Base-by-base conservation (phyloP, 2,113 vertebrate genomes). In the Myotis davidii region DNA sequence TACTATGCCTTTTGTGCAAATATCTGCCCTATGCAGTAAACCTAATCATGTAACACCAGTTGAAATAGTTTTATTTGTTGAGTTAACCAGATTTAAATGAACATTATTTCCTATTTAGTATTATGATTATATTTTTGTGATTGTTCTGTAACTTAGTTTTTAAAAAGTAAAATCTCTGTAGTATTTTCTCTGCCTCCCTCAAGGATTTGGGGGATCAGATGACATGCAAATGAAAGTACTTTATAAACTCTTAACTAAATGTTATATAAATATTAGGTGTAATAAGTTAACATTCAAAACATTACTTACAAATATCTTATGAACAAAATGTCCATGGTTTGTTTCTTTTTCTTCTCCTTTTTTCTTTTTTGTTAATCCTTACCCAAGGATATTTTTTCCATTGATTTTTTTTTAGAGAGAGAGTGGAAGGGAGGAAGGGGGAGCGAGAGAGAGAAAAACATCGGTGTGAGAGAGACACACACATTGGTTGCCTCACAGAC, bases 191-290 rank as follows among this genome's bases (percentile, higher is more conserved):
- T 61, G 34, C 42, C 32, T 64, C 8, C 73, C 48, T 86, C 50
- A 67, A 67, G n/a, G 48, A 85, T 73, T 73, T 86, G 39, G 50
- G 59, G 74, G 52, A 61, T 86, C 50, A 70, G 50, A 74, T 20
- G 59, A 50, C 76, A 76, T 54, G 16, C 27, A 74, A 79, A 81
- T 37, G 32, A 93, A 95, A 81, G 90, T 74, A 65, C 65, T 79
- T 89, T 67, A 85, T 76, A 86, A 93, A 83, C 37, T 90, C 65
- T 86, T 85, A 73, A 50, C 59, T 72, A 65, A 76, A 32, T 90
- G 42, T 90, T 81, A 67, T 81, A 81, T 61, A 90, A 86, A 59
- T 79, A 92, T 73, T 81, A 81, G n/a, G 69, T 92, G 29, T 92
- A 92, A 92, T 76, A 85, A 85, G 32, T 94, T 76, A 90, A 52